Evolutionary conservation across 2,797 vertebrate species (phyloP), one percentile per base, ranked within the genome.

Genomic region (Oophaga sylvatica): DNA sequence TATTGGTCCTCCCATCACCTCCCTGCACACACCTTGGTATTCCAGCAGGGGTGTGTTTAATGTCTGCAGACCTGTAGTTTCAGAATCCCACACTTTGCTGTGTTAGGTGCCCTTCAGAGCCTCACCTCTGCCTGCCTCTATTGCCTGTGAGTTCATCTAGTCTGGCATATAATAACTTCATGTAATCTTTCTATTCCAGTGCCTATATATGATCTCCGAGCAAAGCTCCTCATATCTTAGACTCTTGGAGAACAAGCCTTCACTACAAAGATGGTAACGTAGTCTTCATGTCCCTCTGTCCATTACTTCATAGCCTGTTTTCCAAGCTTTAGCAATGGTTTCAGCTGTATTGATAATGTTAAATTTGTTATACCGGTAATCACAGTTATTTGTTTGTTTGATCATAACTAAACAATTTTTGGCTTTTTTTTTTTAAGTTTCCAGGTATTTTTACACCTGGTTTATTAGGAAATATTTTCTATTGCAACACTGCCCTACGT

Each of bases 241-340:
- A 56, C 41, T 79, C n/a, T 12, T 31, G 45, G 35, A 82, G 31
- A 81, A 29, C 29, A 35, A 59, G 56, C 19, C 45, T 68, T 63
- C 31, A 68, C 80, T 22, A 41, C 53, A 84, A 85, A 83, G 22
- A 90, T 90, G 90, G 90, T 90, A 87, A 88, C 63, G 84, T 63
- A 0, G 1, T 5, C 53, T 26, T 81, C 4, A 26, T 81, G 70
- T 71, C 35, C 73, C 22, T 41, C 17, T 71, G 41, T 75, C 15
- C 20, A n/a, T n/a, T 29, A 22, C 11, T 4, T n/a, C 7, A 8
- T 11, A 8, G 48, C 8, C 10, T n/a, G 5, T 9, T 65, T n/a
- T 65, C 22, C 5, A 63, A 20, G 60, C 60, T 60, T 20, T 65
- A 65, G 62, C 22, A 0, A 65, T 65, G 62, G n/a, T 11, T 65